phyloP scores from a whole-genome alignment of 2,113 vertebrate genomes.

The Forbesichthys agassizii region DNA sequence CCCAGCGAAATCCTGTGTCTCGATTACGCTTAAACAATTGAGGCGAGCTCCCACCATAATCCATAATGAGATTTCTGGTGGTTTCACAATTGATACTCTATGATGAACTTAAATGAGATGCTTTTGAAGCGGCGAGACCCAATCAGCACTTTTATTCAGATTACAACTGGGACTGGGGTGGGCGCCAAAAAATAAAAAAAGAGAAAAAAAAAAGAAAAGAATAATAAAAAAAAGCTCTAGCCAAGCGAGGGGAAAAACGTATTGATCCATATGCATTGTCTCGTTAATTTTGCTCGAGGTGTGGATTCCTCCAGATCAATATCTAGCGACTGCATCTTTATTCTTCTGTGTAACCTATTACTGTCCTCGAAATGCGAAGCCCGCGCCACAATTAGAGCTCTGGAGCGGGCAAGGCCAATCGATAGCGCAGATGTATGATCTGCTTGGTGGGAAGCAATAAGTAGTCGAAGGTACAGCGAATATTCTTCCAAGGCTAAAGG shows the following conservation, averaged over 20 bases:
- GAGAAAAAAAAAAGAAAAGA: too few relatives aligned
- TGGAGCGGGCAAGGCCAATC: slow-evolving; percentile 70
- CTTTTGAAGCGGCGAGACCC: slow-evolving; percentile 53
- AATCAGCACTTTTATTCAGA: slow-evolving; percentile 62
- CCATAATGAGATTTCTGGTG: slow-evolving; percentile 38
- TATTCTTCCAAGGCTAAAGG: slow-evolving; percentile 71
- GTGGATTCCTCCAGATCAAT: slow-evolving; percentile 78
- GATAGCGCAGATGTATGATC: slow-evolving; percentile 74
- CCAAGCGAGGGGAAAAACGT: slow-evolving; percentile 56
- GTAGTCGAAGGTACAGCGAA: slow-evolving; percentile 60
- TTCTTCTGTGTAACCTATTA: slow-evolving; percentile 80
- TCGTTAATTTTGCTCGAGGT: slow-evolving; percentile 79
- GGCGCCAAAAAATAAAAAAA: not conserved
- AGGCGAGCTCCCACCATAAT: slow-evolving; percentile 11
- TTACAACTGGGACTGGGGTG: slow-evolving; percentile 14
- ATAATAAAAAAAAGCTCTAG: slow-evolving; percentile 19
- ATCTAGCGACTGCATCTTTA: slow-evolving; percentile 76
- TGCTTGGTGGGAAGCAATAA: slow-evolving; percentile 70
- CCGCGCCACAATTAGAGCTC: slow-evolving; percentile 74
- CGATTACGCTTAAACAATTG: slow-evolving; percentile 38
- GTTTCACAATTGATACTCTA: slow-evolving; percentile 53
- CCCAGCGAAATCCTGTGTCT: slow-evolving; percentile 8
- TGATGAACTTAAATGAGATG: slow-evolving; percentile 64
- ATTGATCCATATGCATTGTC: slow-evolving; percentile 79
- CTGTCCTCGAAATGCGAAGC: slow-evolving; percentile 74